Conservation (phyloP, 2,888 invertebrate genomes). For the Hesperia comma region DNA sequence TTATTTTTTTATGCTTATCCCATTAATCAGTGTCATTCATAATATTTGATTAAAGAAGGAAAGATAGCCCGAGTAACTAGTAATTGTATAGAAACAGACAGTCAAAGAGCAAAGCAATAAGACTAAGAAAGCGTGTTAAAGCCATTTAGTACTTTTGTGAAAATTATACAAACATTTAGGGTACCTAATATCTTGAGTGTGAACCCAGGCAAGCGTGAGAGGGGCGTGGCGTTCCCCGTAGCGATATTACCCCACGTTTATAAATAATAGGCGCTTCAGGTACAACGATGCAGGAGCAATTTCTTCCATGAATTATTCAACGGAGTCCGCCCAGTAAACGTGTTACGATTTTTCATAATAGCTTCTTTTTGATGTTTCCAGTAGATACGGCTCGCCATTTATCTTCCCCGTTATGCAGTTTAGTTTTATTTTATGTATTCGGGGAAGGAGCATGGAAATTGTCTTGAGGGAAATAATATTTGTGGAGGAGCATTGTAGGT, state of each 20-base stretch:
- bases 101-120: too few relatives aligned
- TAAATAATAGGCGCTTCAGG: constrained; percentile 72
- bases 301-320: constrained; percentile 78
- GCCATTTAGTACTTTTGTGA: background rate
- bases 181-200: constrained; percentile 5
- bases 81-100: too few relatives aligned
- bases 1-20: too few relatives aligned
- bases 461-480: constrained; percentile 42
- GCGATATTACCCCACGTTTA: constrained; percentile 57
- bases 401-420: constrained; percentile 69
- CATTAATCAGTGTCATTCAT: background rate
- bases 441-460: constrained; percentile 40
- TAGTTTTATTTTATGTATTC: constrained; percentile 56
- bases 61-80: too few relatives aligned
- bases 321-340: constrained; percentile 76
- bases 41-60: too few relatives aligned
- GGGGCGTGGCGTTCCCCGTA: constrained; percentile 62
- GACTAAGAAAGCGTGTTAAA: background rate
- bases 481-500: constrained; percentile 25
- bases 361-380: constrained; percentile 71
- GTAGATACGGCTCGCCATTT: constrained; percentile 49
- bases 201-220: constrained; percentile 18
- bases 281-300: constrained; percentile 64
- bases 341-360: constrained; percentile 84
- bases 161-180: constrained; percentile 2